Evolutionary conservation across 2,113 vertebrate genomes (phyloP).

Genomic region (Pomatostomus ruficeps): DNA sequence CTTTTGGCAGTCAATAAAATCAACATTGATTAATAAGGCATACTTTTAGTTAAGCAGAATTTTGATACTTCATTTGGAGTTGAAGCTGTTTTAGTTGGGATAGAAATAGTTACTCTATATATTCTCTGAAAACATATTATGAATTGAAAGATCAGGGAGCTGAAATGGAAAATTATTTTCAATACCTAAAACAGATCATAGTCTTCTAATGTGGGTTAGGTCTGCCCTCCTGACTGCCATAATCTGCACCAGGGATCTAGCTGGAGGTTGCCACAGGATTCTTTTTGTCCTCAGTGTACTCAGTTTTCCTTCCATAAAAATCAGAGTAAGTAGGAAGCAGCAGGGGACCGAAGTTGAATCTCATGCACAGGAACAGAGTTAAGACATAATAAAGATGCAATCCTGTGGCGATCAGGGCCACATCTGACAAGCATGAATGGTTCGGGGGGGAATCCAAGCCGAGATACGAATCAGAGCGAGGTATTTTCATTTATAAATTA

Average conservation of each 20-base stretch:
- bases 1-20: background rate
- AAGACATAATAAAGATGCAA: background rate
- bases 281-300: background rate
- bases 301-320: background rate
- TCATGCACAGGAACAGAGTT: background rate
- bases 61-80: background rate
- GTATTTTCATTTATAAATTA: background rate
- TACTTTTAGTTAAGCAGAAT: background rate
- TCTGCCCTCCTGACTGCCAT: background rate
- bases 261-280: background rate
- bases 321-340: background rate
- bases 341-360: background rate
- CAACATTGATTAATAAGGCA: background rate
- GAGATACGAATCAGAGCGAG: background rate
- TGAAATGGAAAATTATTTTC: background rate
- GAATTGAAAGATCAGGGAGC: background rate
- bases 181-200: background rate
- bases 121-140: background rate
- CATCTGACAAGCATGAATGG: background rate
- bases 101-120: background rate
- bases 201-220: background rate
- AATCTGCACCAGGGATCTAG: background rate
- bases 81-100: background rate
- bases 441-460: background rate
- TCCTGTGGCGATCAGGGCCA: background rate